Evolutionary conservation across 1,140 invertebrate species (phyloP), one percentile per base, ranked within the genome.

Genomic region (Subanguina moxae): DNA sequence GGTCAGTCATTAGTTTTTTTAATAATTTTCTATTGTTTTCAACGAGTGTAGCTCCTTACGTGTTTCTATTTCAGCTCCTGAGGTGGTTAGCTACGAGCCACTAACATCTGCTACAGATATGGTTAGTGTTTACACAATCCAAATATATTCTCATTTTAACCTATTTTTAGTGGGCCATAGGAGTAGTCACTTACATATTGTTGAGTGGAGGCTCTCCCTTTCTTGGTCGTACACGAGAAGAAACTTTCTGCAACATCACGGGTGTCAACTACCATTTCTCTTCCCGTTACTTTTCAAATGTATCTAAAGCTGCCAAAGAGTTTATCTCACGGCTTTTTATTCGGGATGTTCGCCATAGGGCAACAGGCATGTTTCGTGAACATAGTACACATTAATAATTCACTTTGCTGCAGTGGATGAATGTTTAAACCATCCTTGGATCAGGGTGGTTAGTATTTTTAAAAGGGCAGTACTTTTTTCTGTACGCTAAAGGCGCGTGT

Each of bases 381-480:
- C n/a, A n/a, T n/a, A n/a, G n/a, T n/a, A n/a, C n/a, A n/a, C n/a
- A n/a, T n/a, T n/a, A n/a, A n/a, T n/a, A n/a, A n/a, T n/a, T n/a
- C n/a, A n/a, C n/a, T n/a, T n/a, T n/a, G n/a, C 23, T 52, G 48
- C 17, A 52, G 48, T 52, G 15, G 48, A 52, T 67, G 86, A 88
- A 64, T 88, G 87, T 80, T 83, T 89, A 62, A 83, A 85, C 70
- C 88, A 89, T 85, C 86, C 88, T 17, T 89, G 88, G 88, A 88
- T 89, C 76, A 83, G 84, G 71, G 83, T 84, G 75, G 84, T 76
- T 83, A 83, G 83, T 25, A 61, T 3, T 56, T 56, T 56, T 5
- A 56, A 56, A 56, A 56, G 3, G 13, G 13, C 3, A 56, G 3
- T 5, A 38, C 32, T 38, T 38, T 38, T 38, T 5, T 5, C 32